Evolutionary conservation across 2,113 vertebrate species (phyloP).

Genomic region (Coreoperca whiteheadi): DNA sequence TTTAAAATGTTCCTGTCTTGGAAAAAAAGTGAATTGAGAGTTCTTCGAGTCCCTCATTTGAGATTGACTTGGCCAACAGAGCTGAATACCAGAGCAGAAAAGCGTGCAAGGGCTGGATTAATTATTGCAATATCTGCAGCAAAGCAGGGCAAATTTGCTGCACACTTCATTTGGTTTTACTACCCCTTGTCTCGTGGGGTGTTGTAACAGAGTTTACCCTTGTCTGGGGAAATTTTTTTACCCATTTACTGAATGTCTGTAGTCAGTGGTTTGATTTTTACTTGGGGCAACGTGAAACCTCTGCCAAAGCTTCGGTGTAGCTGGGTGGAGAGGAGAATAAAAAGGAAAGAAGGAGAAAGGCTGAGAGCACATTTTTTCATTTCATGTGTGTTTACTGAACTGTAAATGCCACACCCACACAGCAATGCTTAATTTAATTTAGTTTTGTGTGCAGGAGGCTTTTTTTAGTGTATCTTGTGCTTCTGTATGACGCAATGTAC

Average conservation of each 20-base stretch:
- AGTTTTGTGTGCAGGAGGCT: conserved; percentile 16
- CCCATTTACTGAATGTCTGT: conserved; percentile 67
- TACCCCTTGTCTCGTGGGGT: conserved; percentile 64
- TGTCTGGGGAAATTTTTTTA: conserved; percentile 62
- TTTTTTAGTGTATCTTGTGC: conserved; percentile 6
- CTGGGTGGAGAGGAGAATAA: conserved; percentile 55
- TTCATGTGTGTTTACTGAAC: conserved; percentile 37
- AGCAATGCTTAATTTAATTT: conserved; percentile 47
- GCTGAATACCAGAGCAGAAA: conserved; percentile 62
- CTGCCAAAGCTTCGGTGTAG: conserved; percentile 66
- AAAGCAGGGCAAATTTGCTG: conserved; percentile 71
- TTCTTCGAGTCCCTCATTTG: conserved; percentile 29
- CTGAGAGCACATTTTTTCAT: conserved; percentile 39
- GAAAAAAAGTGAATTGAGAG: conserved; percentile 2
- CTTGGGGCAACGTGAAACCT: conserved; percentile 30
- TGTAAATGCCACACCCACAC: conserved; percentile 56
- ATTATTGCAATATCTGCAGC: conserved; percentile 72
- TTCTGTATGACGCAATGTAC: background rate
- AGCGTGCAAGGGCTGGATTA: conserved; percentile 67
- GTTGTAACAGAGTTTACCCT: conserved; percentile 68
- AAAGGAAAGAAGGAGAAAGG: conserved; percentile 33
- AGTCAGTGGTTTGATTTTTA: conserved; percentile 66
- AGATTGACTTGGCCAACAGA: conserved; percentile 39
- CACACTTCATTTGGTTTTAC: conserved; percentile 79
- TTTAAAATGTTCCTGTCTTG: conserved; percentile 28